A percentile compares a stretch with the other conserved stretches of the same genome.
Conservation (phyloP, 2,113 vertebrate species). For the Coryphaenoides rupestris region DNA sequence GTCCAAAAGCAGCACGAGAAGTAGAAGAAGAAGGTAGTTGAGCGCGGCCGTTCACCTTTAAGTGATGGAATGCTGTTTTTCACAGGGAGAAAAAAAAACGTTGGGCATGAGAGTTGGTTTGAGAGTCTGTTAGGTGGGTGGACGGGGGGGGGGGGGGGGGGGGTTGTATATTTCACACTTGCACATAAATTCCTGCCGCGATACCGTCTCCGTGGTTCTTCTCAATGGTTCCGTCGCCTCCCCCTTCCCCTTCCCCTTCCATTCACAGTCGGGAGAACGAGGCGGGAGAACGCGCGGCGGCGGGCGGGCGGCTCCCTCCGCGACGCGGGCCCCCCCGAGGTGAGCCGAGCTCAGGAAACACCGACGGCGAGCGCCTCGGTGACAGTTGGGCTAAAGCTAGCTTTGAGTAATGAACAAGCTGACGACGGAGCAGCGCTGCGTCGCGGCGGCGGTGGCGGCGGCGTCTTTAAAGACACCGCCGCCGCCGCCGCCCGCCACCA, state of each 20-base stretch:
- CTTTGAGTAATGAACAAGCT: conserved; percentile 48
- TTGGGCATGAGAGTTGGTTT: no score
- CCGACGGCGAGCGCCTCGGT: conserved; percentile 41
- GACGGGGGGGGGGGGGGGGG: no score
- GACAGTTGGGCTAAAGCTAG: conserved; percentile 54
- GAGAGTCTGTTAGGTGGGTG: no score
- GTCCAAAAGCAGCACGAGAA: no score
- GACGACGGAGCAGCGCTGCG: conserved; percentile 57
- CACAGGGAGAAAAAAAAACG: background rate
- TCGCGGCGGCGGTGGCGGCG: no score
- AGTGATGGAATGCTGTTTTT: background rate
- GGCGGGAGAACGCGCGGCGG: conserved; percentile 51
- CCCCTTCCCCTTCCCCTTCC: no score
- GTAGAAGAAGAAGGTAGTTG: no score
- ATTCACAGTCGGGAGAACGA: conserved; percentile 51
- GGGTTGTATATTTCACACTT: background rate
- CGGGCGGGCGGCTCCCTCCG: no score
- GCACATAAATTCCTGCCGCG: background rate
- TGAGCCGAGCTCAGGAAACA: no score
- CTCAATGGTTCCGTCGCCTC: conserved; percentile 62
- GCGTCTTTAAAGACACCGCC: conserved; percentile 25
- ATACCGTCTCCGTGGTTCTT: conserved; percentile 31
- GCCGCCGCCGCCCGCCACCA: no score
- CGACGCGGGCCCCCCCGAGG: no score
- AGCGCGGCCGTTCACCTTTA: no score